Evolutionary conservation across 2,797 vertebrate species (phyloP), one percentile per base, ranked within the genome.

Genomic region (Oryzias dopingdopingensis): DNA sequence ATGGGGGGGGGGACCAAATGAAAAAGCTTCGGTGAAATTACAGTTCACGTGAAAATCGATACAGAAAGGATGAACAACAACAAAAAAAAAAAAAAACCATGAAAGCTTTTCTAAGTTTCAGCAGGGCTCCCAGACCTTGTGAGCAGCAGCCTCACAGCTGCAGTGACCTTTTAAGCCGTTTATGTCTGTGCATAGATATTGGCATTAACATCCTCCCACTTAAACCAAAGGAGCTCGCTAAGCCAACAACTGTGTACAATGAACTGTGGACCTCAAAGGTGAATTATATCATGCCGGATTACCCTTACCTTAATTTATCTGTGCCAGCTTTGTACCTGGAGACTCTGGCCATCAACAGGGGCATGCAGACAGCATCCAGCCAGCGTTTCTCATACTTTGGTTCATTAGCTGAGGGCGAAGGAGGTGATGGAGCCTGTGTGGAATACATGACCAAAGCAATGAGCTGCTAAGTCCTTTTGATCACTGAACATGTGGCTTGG

Each of bases 331-430:
- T 94, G 90, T 92, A 94, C 85, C 94, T 92, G n/a, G 94, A 96
- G 89, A 98, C 93, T 75, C 94, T 94, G 86, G 95, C 94, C 94
- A 96, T 93, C 66, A 90, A 88, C 88, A 98, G 72, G 79, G 95
- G 94, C 81, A 98, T 80, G 20, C 89, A 93, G 79, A 94, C 84
- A 15, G 92, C 80, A 56, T 98, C 96, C 68, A 96, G 85, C 96
- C 96, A 98, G 79, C 90, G 93, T 84, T 96, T 98, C 91, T 97
- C 94, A 0, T 96, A 98, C 89, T 94, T 95, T 89, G 93, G 93
- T 91, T 95, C 93, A 79, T 94, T 92, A 90, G 92, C 91, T 82
- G 88, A 88, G 76, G 93, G 94, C 67, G 93, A 95, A 56, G 94
- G 93, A 75, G 94, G 95, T 3, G 88, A 91, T 4, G 93, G 92